These are phyloP conservation scores for Nesospiza acunhae DNA, from an alignment of 2,113 vertebrate genomes.

Conservation along the genomic window DNA sequence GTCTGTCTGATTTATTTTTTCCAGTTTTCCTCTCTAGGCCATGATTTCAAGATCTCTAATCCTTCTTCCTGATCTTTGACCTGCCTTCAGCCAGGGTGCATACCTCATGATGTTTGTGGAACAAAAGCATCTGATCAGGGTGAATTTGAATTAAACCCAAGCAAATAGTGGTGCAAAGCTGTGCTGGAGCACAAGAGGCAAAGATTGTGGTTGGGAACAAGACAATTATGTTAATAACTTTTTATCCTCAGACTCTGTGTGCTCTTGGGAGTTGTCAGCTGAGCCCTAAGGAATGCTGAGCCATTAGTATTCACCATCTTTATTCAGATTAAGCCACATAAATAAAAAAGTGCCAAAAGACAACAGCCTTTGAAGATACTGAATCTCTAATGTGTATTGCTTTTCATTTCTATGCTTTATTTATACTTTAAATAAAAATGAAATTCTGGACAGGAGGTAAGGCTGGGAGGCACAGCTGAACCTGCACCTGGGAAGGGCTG, in stretches of 20 bases:
- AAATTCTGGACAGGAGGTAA: neutral
- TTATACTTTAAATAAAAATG: neutral
- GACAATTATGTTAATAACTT: slow-evolving; percentile 5
- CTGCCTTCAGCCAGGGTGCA: neutral
- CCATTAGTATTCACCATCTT: neutral
- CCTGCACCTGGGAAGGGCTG: neutral
- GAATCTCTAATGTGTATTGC: neutral
- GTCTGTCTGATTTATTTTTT: neutral
- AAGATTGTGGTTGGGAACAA: neutral
- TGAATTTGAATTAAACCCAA: neutral
- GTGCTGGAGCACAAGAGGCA: neutral
- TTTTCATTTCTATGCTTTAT: neutral
- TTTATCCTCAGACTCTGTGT: neutral
- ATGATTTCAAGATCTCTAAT: neutral
- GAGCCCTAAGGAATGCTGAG: neutral
- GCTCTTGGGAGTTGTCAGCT: neutral
- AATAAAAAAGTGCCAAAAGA: slow-evolving; percentile 16
- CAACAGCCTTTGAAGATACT: slow-evolving; percentile 41
- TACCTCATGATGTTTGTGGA: neutral
- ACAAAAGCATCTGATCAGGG: neutral
- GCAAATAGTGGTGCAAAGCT: neutral
- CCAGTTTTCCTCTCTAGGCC: neutral
- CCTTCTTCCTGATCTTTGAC: neutral
- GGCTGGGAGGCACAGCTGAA: neutral
- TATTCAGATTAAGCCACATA: slow-evolving; percentile 30